Evolutionary conservation across 2,113 vertebrate species (phyloP).

Genomic region (Vanacampus margaritifer): DNA sequence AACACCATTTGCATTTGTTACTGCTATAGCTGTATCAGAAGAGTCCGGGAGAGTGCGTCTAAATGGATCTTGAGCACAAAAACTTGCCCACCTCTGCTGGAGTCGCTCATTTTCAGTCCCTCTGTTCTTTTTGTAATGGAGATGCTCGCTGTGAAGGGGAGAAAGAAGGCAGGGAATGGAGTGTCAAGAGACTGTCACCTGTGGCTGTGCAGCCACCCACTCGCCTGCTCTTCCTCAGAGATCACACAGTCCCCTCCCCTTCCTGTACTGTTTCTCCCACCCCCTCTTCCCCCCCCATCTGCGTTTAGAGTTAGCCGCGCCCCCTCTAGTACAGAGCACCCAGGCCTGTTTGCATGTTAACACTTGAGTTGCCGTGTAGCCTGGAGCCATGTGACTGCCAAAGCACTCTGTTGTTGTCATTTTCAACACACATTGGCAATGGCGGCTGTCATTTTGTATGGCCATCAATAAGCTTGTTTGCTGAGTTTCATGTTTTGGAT

Average conservation of each 20-base stretch:
- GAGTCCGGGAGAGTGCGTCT: background rate
- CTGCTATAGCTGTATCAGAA: background rate
- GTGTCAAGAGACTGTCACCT: slow-evolving; percentile 63
- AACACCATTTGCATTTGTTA: background rate
- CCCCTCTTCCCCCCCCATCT: slow-evolving; percentile 33
- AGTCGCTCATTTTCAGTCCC: background rate
- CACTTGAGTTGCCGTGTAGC: slow-evolving; percentile 67
- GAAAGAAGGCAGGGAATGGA: slow-evolving; percentile 48
- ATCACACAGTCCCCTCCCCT: slow-evolving; percentile 34
- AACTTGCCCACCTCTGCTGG: background rate
- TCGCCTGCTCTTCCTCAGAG: slow-evolving; percentile 7
- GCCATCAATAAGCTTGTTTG: background rate
- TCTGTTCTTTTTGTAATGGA: slow-evolving; percentile 44
- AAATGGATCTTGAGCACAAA: background rate
- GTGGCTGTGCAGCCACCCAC: slow-evolving; percentile 43
- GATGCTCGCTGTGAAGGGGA: slow-evolving; percentile 28
- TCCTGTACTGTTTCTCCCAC: slow-evolving; percentile 33
- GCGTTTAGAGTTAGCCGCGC: slow-evolving; percentile 59
- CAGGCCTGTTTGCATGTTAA: slow-evolving; percentile 77
- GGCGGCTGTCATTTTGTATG: background rate
- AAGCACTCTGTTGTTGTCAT: slow-evolving; percentile 18
- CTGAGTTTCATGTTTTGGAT: background rate
- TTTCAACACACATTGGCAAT: background rate
- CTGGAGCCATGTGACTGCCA: slow-evolving; percentile 55
- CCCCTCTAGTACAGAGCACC: slow-evolving; percentile 45